Conservation (phyloP, 2,113 vertebrate genomes). For the Emydura subglobosa region DNA sequence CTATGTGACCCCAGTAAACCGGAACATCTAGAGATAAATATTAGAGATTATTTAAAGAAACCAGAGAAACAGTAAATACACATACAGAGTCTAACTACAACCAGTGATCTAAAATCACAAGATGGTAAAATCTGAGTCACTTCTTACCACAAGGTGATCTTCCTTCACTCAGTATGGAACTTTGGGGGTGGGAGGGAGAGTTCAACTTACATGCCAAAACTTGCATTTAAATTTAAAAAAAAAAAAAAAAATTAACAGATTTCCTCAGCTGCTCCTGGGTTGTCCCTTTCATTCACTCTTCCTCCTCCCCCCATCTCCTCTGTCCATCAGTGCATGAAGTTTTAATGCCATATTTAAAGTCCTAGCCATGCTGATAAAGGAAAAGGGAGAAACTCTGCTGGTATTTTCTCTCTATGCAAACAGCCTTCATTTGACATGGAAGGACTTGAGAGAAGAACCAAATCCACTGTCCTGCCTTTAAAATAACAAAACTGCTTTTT, state of each 20-base stretch:
- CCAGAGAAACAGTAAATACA: slow-evolving; percentile 74
- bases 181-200: slow-evolving; percentile 72
- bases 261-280: slow-evolving; percentile 85
- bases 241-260: slow-evolving; percentile 64
- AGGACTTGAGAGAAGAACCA: slow-evolving; percentile 68
- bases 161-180: slow-evolving; percentile 82
- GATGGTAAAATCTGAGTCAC: slow-evolving; percentile 71
- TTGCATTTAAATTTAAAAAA: slow-evolving; percentile 77
- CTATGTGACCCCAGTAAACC: slow-evolving; percentile 96
- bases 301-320: slow-evolving; percentile 65
- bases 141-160: slow-evolving; percentile 70
- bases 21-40: slow-evolving; percentile 91
- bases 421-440: slow-evolving; percentile 71
- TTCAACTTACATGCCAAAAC: slow-evolving; percentile 85
- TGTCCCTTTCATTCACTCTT: slow-evolving; percentile 71
- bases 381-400: slow-evolving; percentile 80
- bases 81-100: slow-evolving; percentile 76
- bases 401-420: slow-evolving; percentile 83
- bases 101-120: slow-evolving; percentile 76
- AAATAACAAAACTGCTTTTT: slow-evolving; percentile 52
- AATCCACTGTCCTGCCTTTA: slow-evolving; percentile 62
- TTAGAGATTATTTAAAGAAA: slow-evolving; percentile 82
- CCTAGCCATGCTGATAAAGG: slow-evolving; percentile 80
- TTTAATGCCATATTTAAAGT: slow-evolving; percentile 78
- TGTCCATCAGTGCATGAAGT: slow-evolving; percentile 88